Conservation (phyloP, 2,888 invertebrate species). For the Agrypnus murinus region DNA sequence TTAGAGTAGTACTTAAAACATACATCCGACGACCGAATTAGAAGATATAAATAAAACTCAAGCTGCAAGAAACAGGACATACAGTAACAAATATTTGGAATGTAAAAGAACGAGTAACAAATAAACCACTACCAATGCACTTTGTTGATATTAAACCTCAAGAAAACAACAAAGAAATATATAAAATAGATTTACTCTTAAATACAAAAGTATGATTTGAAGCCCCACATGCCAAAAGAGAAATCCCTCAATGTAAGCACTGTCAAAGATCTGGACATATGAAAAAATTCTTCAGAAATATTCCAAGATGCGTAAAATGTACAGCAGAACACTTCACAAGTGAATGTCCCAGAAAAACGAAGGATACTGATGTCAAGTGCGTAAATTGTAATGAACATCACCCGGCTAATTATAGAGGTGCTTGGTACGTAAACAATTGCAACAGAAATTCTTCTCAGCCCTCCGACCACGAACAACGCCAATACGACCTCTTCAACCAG, state of each 20-base stretch:
- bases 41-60: constrained; percentile 2
- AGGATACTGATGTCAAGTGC: background rate
- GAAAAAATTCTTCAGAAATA: constrained; percentile 17
- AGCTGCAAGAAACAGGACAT: constrained; percentile 1
- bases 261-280: constrained; percentile 29
- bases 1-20: background rate
- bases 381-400: constrained; percentile 7
- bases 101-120: constrained; percentile 18
- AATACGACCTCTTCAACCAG: constrained; percentile 1
- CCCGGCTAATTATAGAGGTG: too few species aligned
- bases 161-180: constrained; percentile 33
- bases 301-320: background rate
- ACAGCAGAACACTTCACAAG: background rate
- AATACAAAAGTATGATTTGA: constrained; percentile 29
- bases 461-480: background rate
- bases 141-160: constrained; percentile 30
- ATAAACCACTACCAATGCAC: constrained; percentile 16
- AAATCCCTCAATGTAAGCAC: constrained; percentile 27
- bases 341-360: too few species aligned
- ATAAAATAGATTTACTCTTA: constrained; percentile 9
- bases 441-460: background rate
- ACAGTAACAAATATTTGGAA: constrained; percentile 18
- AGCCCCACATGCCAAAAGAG: constrained; percentile 29
- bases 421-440: constrained; percentile 1
- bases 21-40: constrained; percentile 1